Evolutionary conservation across 2,888 invertebrate genomes (phyloP), one percentile per base, ranked within the genome.

Genomic region (Keiferia lycopersicella): DNA sequence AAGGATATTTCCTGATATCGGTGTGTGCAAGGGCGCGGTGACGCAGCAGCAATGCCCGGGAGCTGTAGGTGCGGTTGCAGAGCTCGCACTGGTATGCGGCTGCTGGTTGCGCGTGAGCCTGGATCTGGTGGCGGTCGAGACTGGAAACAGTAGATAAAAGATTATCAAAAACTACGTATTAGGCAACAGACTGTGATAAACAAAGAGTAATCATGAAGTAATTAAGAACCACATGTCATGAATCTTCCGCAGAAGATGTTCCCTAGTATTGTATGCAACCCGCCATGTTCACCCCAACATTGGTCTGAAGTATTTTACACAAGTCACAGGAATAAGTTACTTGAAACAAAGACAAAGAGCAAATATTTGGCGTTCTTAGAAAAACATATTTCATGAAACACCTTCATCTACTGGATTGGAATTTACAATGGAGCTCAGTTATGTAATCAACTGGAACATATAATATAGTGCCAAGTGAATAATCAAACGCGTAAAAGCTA

Each of bases 1-100:
- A 98, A 69, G 96, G 95, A 87, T 97, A 98, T 81, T 96, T 96
- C 73, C 96, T 94, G 66, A 95, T 94, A 81, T 96, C 95, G 30
- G 96, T 96, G 86, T 97, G 97, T 50, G 94, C 94, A 59, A 96
- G 91, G 1, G 96, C 95, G 64, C 96, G 95, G 86, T 98, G 98
- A 61, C 96, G 94, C 67, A 96, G 94, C 63, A 98, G 92, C 68
- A 96, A 93, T 0, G 96, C 95, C 58, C 96, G 94, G 93, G 96
- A 95, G 72, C 96, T 94, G 89, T 96, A 98, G 4, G 95, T 94
- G 73, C 95, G 94, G 22, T 96, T 95, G 85, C 98, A 98, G 68
- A 94, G 94, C 73, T 97, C 96, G 83, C 98, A 98, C 77, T 93
- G 94, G 85, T 95, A 96, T 72, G 96, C 96, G 68, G 95, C 94